Evolutionary conservation across 1,140 invertebrate genomes (phyloP), one percentile per base, ranked within the genome.

Genomic region (Scylla paramamosain): DNA sequence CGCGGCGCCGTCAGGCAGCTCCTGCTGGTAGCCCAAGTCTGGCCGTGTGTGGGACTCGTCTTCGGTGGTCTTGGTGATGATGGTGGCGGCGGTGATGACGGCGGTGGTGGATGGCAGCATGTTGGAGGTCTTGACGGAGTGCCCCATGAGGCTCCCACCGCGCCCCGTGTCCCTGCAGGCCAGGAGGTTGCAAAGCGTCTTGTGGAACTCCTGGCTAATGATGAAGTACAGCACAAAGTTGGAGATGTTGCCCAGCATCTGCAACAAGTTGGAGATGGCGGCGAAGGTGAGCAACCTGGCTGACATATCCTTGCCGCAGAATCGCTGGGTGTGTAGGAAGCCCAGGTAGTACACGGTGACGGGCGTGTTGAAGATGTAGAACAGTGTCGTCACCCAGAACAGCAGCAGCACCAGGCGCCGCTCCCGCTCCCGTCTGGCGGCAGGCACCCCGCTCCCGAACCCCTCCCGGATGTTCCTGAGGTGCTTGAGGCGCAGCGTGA

Each of bases 331-430:
- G 83, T 95, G 86, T 0, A 95, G 52, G 52, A 95, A 95, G 29
- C 39, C 91, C 84, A 95, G 32, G 91, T 95, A 95, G 94, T 92
- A 95, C 0, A 95, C 31, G 20, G 59, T 92, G 90, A 95, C 94
- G 10, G 94, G 94, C 25, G 94, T 87, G 91, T 95, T 95, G 94
- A 82, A 95, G 82, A 95, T 31, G 94, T 93, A 95, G 84, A 95
- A 95, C n/a, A 92, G 67, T 7, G 84, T 82, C 28, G 94, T 95
- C 7, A 95, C 52, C 94, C 94, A 95, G 32, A 95, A 95, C 20
- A 95, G 84, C 20, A 95, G n/a, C 31, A 92, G n/a, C n/a, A 95
- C 94, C 52, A 95, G 91, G 25, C 91, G 82, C 3, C 94, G 82
- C 86, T 95, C 94, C n/a, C 90, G 59, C 32, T 95, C 94, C 52